These are phyloP conservation scores for Amphipoea lucens DNA, from an alignment of 2,888 invertebrate genomes.

Conservation along the genomic window DNA sequence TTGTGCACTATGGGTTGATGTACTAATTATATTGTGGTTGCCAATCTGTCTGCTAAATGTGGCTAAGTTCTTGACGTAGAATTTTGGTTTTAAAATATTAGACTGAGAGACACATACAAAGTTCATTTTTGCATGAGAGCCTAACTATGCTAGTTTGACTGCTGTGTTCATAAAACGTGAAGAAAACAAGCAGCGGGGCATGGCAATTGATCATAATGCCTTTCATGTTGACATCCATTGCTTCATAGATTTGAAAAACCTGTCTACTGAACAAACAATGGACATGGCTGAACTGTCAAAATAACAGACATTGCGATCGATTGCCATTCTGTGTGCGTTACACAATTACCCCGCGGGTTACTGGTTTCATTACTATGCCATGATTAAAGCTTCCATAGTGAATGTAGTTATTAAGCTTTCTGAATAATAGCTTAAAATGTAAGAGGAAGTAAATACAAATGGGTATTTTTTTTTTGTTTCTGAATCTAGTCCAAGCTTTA, in stretches of 20 bases:
- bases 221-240: no score
- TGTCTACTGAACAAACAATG: no score
- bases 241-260: no score
- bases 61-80: not conserved
- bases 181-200: not conserved
- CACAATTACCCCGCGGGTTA: not conserved
- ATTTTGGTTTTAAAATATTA: not conserved
- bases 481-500: not conserved
- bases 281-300: not conserved
- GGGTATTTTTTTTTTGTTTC: not conserved
- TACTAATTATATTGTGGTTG: slow-evolving; percentile 8
- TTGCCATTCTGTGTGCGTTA: not conserved
- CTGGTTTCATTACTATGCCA: not conserved
- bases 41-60: not conserved
- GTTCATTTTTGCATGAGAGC: not conserved
- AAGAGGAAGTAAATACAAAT: not conserved
- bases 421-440: not conserved
- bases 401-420: not conserved
- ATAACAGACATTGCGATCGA: not conserved
- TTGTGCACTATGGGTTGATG: slow-evolving; percentile 46
- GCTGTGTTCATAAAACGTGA: not conserved
- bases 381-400: not conserved
- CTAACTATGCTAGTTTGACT: not conserved
- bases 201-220: no score
- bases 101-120: not conserved